Conservation (phyloP, 2,888 invertebrate genomes). For the Imbricaverruca yamaguchii region DNA sequence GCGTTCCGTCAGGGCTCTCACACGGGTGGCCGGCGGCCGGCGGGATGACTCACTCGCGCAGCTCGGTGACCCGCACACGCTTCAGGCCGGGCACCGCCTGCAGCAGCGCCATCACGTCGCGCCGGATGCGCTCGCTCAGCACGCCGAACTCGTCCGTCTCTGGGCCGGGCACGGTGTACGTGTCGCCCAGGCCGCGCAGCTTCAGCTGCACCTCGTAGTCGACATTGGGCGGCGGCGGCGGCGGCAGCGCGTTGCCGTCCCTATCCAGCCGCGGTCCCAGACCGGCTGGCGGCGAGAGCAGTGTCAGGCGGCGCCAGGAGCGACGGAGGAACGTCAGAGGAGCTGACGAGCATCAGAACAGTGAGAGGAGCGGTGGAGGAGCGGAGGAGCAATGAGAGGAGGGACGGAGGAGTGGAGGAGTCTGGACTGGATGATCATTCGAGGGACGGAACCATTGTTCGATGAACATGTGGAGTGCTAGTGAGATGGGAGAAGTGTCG, state of each 20-base stretch:
- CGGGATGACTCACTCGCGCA: slow-evolving; percentile 44
- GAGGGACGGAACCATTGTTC: no score
- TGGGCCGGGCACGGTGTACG: slow-evolving; percentile 60
- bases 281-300: not conserved
- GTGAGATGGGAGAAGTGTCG: no score
- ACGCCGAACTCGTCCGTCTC: slow-evolving; percentile 65
- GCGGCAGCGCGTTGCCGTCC: slow-evolving; percentile 36
- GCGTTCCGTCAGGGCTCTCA: no score
- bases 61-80: slow-evolving; percentile 58
- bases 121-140: slow-evolving; percentile 56
- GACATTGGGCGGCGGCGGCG: slow-evolving; percentile 56
- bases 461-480: no score
- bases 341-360: not conserved
- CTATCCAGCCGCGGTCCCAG: not conserved
- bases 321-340: not conserved
- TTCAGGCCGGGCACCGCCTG: slow-evolving; percentile 63
- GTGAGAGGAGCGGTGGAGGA: not conserved
- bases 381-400: no score
- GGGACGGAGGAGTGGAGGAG: no score
- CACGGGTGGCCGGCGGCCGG: no score
- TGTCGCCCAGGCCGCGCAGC: slow-evolving; percentile 65
- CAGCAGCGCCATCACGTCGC: slow-evolving; percentile 55
- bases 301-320: not conserved
- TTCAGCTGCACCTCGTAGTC: slow-evolving; percentile 66
- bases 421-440: no score